A percentile compares a stretch with the other conserved stretches of the same genome.
Evolutionary conservation across 2,113 vertebrate genomes (phyloP).

Genomic region (Danionella cerebrum): DNA sequence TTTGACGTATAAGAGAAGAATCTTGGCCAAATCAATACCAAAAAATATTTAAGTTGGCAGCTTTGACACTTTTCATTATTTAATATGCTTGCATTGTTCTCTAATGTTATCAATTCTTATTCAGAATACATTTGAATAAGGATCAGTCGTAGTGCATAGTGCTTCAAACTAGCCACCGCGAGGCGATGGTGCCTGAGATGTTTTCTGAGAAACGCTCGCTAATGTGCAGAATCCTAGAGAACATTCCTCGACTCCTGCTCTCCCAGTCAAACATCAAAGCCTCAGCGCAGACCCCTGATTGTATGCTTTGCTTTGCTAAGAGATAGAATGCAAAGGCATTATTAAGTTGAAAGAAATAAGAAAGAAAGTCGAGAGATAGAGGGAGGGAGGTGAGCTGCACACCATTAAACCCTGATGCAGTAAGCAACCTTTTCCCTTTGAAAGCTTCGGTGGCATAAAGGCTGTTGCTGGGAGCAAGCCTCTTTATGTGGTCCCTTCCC

Average conservation of each 20-base stretch:
- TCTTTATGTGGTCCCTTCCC: conserved; percentile 44
- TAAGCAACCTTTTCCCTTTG: conserved; percentile 36
- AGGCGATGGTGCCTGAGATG: too few species aligned
- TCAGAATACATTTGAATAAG: too few species aligned
- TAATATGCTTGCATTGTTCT: too few species aligned
- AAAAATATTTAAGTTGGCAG: too few species aligned
- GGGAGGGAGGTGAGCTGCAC: background rate
- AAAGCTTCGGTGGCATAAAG: conserved; percentile 55
- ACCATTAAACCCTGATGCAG: conserved; percentile 19
- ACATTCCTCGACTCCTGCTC: background rate
- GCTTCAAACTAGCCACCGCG: too few species aligned
- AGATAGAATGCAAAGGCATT: conserved; percentile 15
- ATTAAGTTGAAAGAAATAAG: conserved; percentile 13
- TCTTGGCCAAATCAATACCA: too few species aligned
- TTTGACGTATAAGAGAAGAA: too few species aligned
- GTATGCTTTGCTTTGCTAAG: conserved; percentile 1
- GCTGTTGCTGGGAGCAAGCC: conserved; percentile 41
- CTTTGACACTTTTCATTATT: too few species aligned
- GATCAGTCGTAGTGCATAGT: too few species aligned
- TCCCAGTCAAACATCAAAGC: conserved; percentile 35
- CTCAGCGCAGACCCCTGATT: conserved; percentile 6
- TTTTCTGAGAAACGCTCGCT: conserved; percentile 35
- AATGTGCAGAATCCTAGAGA: conserved; percentile 37
- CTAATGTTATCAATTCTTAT: too few species aligned
- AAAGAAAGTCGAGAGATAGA: background rate